These are phyloP conservation scores for Eurois occulta DNA, from an alignment of 2,888 invertebrate genomes.

Conservation along the genomic window DNA sequence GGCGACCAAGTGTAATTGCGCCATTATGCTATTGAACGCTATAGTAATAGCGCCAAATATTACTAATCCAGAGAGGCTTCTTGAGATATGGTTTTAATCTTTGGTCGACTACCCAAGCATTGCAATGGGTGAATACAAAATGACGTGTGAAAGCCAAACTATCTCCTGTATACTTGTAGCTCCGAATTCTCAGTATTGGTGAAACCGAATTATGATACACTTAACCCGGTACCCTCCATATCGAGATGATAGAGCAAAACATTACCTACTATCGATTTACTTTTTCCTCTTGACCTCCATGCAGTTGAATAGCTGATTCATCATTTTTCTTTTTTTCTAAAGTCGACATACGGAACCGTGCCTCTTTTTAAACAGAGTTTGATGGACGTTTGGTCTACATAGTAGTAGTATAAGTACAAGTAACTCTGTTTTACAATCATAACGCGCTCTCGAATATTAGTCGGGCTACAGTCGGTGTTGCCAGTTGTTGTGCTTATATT, in stretches of 20 bases:
- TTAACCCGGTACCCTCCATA: slow-evolving; percentile 35
- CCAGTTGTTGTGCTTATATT: slow-evolving; percentile 41
- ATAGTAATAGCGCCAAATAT: background rate
- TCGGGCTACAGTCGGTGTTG: slow-evolving; percentile 44
- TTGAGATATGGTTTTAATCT: background rate
- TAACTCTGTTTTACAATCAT: slow-evolving; percentile 59
- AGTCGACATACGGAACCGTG: slow-evolving; percentile 48
- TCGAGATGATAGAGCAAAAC: slow-evolving; percentile 9
- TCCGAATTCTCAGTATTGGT: slow-evolving; percentile 23
- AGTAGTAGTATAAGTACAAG: slow-evolving; percentile 60
- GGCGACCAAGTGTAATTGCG: background rate
- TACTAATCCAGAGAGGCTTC: background rate
- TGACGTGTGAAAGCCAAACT: background rate
- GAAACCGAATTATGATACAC: slow-evolving; percentile 21
- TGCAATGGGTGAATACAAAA: background rate
- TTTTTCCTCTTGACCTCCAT: slow-evolving; percentile 44
- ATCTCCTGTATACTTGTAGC: slow-evolving; percentile 3
- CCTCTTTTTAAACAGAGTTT: slow-evolving; percentile 43
- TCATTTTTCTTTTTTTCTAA: slow-evolving; percentile 17
- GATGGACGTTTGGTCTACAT: slow-evolving; percentile 59
- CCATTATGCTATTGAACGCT: background rate
- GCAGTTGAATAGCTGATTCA: slow-evolving; percentile 4
- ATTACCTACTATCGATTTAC: slow-evolving; percentile 2
- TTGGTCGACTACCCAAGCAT: background rate
- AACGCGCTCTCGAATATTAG: slow-evolving; percentile 56